These are phyloP conservation scores for Heteromormyrus szaboi DNA, from an alignment of 2,797 vertebrate species.

Conservation along the genomic window DNA sequence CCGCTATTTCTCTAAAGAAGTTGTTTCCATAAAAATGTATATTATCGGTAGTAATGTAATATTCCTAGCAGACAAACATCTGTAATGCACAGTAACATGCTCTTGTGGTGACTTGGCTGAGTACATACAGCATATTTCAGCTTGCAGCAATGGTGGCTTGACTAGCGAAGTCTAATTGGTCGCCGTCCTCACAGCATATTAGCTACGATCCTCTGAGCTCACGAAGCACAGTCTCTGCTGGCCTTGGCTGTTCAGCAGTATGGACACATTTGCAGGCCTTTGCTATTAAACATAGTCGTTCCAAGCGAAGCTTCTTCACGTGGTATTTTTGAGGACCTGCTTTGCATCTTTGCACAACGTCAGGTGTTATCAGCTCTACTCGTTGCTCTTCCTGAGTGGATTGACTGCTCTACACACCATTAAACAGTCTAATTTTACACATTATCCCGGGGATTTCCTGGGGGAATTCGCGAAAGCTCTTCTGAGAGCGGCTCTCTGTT, in stretches of 20 bases:
- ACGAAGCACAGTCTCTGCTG: neutral
- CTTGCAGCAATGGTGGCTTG: neutral
- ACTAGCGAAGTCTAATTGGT: neutral
- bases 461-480: neutral
- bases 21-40: neutral
- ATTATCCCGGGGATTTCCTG: neutral
- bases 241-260: neutral
- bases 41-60: neutral
- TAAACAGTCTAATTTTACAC: neutral
- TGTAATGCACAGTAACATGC: neutral
- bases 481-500: neutral
- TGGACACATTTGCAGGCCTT: neutral
- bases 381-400: neutral
- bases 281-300: neutral
- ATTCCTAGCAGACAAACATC: neutral
- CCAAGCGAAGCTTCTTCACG: neutral
- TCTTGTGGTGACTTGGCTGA: neutral
- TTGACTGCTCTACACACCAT: neutral
- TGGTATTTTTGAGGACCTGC: neutral
- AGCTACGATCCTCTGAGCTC: neutral
- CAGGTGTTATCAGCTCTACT: neutral
- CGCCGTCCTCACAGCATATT: neutral
- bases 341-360: neutral
- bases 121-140: neutral
- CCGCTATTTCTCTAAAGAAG: neutral